Evolutionary conservation across 2,888 invertebrate genomes (phyloP).

Genomic region (Leuctra nigra): DNA sequence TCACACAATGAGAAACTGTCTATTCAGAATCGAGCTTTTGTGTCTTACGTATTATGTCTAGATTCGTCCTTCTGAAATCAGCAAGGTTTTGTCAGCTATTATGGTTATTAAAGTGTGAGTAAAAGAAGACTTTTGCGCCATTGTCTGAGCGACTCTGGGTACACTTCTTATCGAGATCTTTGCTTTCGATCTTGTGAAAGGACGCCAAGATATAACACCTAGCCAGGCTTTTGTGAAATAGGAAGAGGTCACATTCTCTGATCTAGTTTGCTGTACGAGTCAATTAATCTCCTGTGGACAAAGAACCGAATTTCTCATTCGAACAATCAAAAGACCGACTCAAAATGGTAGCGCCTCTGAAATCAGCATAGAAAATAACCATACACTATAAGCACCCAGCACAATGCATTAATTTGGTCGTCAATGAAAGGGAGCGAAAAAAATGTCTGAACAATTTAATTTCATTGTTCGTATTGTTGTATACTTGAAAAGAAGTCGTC

Average conservation of each 20-base stretch:
- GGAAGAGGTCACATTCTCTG: constrained; percentile 23
- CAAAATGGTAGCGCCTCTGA: not conserved
- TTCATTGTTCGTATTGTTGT: constrained; percentile 27
- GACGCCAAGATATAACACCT: constrained; percentile 22
- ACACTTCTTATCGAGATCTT: constrained; percentile 10
- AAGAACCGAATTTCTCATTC: constrained; percentile 16
- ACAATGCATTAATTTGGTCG: constrained; percentile 30
- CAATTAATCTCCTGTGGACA: constrained; percentile 26
- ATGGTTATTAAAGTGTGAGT: constrained; percentile 29
- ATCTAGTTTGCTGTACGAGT: constrained; percentile 27
- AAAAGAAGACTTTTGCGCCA: constrained; percentile 23
- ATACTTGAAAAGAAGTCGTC: constrained; percentile 22
- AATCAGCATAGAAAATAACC: constrained; percentile 25
- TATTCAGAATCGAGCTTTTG: constrained; percentile 27
- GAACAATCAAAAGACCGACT: constrained; percentile 7
- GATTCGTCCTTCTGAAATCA: constrained; percentile 27
- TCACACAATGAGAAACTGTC: constrained; percentile 27
- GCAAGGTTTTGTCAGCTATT: constrained; percentile 30
- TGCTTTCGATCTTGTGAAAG: constrained; percentile 24
- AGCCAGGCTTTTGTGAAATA: not conserved
- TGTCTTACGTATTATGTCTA: constrained; percentile 15
- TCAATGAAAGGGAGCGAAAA: not conserved
- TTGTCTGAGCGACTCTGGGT: constrained; percentile 23
- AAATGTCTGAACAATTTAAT: constrained; percentile 27
- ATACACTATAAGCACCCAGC: too few species aligned